Evolutionary conservation across 2,888 invertebrate genomes (phyloP), one percentile per base, ranked within the genome.

Genomic region (Mantis religiosa): DNA sequence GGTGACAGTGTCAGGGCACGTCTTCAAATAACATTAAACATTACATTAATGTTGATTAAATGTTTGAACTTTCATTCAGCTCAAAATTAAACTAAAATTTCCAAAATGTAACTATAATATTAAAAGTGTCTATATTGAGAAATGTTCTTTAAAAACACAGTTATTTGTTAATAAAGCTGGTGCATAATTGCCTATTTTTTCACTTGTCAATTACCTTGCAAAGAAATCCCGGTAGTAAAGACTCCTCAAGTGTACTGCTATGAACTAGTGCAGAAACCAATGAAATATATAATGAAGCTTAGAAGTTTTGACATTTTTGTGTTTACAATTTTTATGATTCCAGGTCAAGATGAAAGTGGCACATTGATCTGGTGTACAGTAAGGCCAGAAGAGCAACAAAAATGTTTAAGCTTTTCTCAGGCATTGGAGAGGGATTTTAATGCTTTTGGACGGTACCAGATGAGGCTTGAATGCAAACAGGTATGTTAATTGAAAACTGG

Each of bases 351-450:
- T 41, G 87, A 87, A 30, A 82, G 82, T 4, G 47, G 91, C 82
- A 90, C 89, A 20, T 92, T 96, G 7, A 94, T 95, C 41, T 99
- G 98, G 98, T 99, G 99, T 93, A 97, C 98, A 0, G 96, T 97
- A 34, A 97, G 96, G 87, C 91, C 94, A 47, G 95, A 95, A 15
- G 99, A 98, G 92, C 96, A 96, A 91, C 94, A 94, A 89, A 99
- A 99, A 94, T 99, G 99, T 93, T 93, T 94, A 90, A 96, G 96
- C 91, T 95, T 98, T 90, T 95, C 96, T 0, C 94, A 93, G 90
- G 96, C 96, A 2, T 94, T 97, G 0, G 94, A 95, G 91, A 93
- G 95, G 84, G 97, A 97, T 92, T 95, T 94, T 89, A 94, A 95
- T 0, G 92, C 95, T 47, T 96, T 97, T 92, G 95, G 95, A 87